phyloP scores from a whole-genome alignment of 2,888 invertebrate species.

The Microplitis manilae region DNA sequence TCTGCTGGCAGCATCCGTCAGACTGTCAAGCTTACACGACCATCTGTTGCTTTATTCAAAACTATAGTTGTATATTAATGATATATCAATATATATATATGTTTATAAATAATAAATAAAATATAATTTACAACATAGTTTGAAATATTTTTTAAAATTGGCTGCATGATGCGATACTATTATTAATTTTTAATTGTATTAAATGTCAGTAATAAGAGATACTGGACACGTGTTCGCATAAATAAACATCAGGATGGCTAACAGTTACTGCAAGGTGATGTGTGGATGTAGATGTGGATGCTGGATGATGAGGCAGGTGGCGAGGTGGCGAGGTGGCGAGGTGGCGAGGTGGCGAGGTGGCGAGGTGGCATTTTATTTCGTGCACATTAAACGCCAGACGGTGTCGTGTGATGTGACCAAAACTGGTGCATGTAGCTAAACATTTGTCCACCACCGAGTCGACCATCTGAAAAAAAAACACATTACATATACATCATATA shows the following conservation, averaged over 20 bases:
- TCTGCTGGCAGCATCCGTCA: conserved; percentile 42
- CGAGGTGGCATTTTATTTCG: conserved; percentile 22
- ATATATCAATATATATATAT: too few relatives aligned
- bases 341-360: conserved; percentile 38
- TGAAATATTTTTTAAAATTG: too few relatives aligned
- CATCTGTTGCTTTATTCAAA: conserved; percentile 53
- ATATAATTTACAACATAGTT: too few relatives aligned
- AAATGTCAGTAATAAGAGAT: background rate
- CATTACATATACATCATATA: too few relatives aligned
- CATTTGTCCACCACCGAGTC: background rate
- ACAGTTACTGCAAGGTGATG: background rate
- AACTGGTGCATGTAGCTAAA: conserved; percentile 15
- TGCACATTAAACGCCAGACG: conserved; percentile 30
- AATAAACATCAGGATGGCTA: background rate
- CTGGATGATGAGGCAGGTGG: conserved; percentile 32
- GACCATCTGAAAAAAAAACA: too few relatives aligned
- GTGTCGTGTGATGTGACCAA: conserved; percentile 13
- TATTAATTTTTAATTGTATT: background rate
- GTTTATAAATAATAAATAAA: too few relatives aligned
- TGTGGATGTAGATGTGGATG: conserved; percentile 14
- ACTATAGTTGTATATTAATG: conserved; percentile 31
- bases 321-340: conserved; percentile 33
- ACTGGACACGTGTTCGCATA: background rate
- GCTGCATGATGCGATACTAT: too few relatives aligned
- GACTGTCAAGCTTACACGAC: conserved; percentile 43